Evolutionary conservation across 2,113 vertebrate species (phyloP).

Genomic region (Hyaena hyaena): DNA sequence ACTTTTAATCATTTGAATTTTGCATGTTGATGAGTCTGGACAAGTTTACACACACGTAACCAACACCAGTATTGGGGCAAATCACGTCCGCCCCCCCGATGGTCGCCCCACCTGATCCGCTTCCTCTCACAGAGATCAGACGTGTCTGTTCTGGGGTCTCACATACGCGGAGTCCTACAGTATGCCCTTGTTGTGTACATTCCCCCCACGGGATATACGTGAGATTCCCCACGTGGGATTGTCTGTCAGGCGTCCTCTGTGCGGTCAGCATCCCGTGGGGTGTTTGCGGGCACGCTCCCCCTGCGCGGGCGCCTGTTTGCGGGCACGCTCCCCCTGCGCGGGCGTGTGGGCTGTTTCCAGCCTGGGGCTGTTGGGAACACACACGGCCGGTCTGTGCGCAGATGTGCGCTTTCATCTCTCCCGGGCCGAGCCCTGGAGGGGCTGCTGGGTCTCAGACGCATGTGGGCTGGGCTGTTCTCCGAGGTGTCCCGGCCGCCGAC

Average conservation of each 20-base stretch:
- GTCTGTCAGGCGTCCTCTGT: too few species aligned
- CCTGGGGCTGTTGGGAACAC: neutral
- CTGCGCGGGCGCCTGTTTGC: fast-evolving
- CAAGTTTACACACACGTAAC: neutral
- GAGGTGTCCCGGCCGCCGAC: fast-evolving
- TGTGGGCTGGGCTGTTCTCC: neutral
- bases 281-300: fast-evolving
- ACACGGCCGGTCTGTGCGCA: neutral
- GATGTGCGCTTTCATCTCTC: neutral
- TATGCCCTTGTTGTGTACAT: neutral
- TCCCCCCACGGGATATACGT: too few species aligned
- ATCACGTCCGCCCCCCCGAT: neutral
- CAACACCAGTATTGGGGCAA: fast-evolving
- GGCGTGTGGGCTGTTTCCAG: neutral
- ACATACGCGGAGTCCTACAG: fast-evolving
- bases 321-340: fast-evolving
- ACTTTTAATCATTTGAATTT: neutral
- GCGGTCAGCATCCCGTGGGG: fast-evolving
- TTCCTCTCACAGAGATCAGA: neutral
- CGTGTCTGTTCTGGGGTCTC: neutral
- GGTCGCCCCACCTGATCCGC: neutral
- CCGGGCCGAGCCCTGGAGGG: neutral
- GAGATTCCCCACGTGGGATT: too few species aligned
- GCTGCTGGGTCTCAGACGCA: neutral
- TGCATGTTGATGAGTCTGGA: neutral